Base-by-base conservation (phyloP, 2,113 vertebrate species). In the Shinisaurus crocodilurus region DNA sequence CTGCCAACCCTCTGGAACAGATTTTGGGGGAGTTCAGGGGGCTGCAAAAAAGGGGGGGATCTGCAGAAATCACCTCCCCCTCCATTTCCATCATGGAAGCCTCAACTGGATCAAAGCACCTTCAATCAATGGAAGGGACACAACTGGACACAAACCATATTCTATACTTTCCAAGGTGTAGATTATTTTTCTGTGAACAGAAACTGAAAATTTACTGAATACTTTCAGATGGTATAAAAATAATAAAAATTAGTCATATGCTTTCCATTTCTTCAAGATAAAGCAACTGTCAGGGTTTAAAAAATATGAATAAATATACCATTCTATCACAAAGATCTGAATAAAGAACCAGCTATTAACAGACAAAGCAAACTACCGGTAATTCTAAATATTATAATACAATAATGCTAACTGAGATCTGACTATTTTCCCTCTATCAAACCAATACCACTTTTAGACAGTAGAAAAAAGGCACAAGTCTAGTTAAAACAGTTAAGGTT, bases 401-500 rank as follows among this genome's bases (percentile, higher is more conserved):
- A 85, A 32, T 50, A 70, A 72, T n/a, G 54, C 34, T 82, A 12
- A 50, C 45, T 72, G 85, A 81, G 67, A 50, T 12, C 10, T 90
- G 85, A 13, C 88, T 82, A 67, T 91, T 88, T 90, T 84, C 45
- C 48, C 25, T 29, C 43, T 34, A 40, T 76, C 16, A 86, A 81
- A 45, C 57, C 74, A 80, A 10, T 85, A 92, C 57, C 29, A 77
- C 25, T 20, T 34, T 60, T 40, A 89, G 20, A 54, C 89, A 92
- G 89, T 72, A 86, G 85, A 93, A 95, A 92, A 91, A 75, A 93
- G 25, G 80, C 20, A 89, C 77, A 93, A 91, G 48, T 34, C 43
- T 84, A 82, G 32, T 92, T 83, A 80, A 94, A 72, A 45, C 50
- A 90, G 29, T 77, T 67, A 85, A 70, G 34, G 16, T 93, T 95